Percentiles rank a stretch among this genome's conserved stretches.
Conservation (phyloP, 2,113 vertebrate genomes). For the Leptobrachium ailaonicum region DNA sequence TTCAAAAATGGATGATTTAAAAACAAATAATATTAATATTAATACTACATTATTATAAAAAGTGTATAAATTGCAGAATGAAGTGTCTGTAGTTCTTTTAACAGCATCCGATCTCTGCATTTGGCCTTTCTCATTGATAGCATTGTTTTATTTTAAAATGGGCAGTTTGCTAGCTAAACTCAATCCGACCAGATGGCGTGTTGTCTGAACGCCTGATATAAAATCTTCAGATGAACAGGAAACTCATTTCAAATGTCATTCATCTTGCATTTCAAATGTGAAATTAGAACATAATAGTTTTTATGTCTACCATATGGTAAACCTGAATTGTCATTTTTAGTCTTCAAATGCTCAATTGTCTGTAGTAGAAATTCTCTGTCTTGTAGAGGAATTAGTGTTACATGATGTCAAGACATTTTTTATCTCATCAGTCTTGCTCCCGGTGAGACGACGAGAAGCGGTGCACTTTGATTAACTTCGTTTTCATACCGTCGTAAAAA, state of each 20-base stretch:
- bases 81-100: too few species aligned
- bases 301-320: slow-evolving; percentile 19
- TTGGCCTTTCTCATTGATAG: too few species aligned
- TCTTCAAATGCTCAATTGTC: not conserved
- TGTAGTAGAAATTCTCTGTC: not conserved
- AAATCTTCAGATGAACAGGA: not conserved
- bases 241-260: slow-evolving; percentile 13
- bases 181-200: slow-evolving; percentile 6
- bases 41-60: too few species aligned
- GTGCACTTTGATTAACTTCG: too few species aligned
- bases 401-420: slow-evolving; percentile 24
- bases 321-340: slow-evolving; percentile 10
- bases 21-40: too few species aligned
- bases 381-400: slow-evolving; percentile 8
- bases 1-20: too few species aligned
- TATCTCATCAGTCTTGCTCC: slow-evolving; percentile 7
- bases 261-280: slow-evolving; percentile 1
- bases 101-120: too few species aligned
- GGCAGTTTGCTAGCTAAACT: not conserved
- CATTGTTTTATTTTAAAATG: too few species aligned
- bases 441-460: too few species aligned
- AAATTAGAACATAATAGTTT: slow-evolving; percentile 16
- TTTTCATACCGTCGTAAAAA: too few species aligned
- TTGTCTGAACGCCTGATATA: slow-evolving; percentile 22
- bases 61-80: too few species aligned